Evolutionary conservation across 2,888 invertebrate genomes (phyloP), one percentile per base, ranked within the genome.

Genomic region (Catocala nupta): DNA sequence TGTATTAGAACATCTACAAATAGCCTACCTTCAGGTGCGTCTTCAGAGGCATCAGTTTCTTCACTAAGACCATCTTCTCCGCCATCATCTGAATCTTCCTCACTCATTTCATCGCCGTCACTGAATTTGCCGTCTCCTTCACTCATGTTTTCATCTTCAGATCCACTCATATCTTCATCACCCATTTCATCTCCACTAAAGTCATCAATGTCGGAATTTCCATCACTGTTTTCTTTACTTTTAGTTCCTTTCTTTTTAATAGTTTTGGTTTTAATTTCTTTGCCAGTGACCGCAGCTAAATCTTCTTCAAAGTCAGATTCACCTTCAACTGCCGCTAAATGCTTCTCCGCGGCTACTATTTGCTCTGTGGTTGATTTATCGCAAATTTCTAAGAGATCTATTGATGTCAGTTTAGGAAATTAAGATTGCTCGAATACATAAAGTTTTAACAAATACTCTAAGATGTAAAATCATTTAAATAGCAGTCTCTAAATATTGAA

Each of bases 351-450:
- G 60, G 95, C 95, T 1, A 95, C 95, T 51, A 95, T 94, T 73
- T 95, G 93, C 81, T 96, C 95, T 76, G 96, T 94, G 65, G 95
- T 96, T 58, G 96, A 94, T 64, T 95, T 93, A 78, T 97, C 96
- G 86, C 97, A 97, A 61, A 97, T 95, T 90, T 97, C 97, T 77
- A 97, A 91, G 77, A 96, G 90, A 94, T 96, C 96, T 96, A 86
- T n/a, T 60, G 55, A n/a, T 8, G 11, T 6, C 33, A 42, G 58
- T 75, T 78, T 69, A 81, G 73, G 65, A 74, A 47, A 42, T 59
- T 10, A 8, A n/a, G 6, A 39, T 39, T 36, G 4, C 8, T 36
- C 36, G 16, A 16, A 16, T 16, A 16, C 2, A 16, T 16, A 16
- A 16, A 16, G 16, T 16, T 16, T 16, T 16, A 16, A 36, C 8